Base-by-base conservation (phyloP, 1,140 invertebrate species). In the Drosophila kohkoa region DNA sequence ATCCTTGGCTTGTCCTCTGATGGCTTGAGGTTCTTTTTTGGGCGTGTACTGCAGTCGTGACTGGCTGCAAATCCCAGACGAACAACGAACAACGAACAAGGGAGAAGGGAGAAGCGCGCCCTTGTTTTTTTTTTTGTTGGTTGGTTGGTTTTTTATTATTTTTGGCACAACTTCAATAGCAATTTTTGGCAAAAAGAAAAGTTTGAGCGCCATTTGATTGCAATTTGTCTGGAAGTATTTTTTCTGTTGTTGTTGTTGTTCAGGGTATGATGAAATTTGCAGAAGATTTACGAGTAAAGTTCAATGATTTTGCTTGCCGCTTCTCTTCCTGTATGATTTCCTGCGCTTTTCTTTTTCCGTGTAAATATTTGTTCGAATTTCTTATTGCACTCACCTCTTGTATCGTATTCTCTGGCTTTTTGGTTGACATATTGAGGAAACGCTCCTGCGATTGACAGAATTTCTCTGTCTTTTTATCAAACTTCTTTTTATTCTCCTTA, bases 401-500 rank as follows among this genome's bases (percentile, higher is more conserved):
- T 77, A 99, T 94, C 71, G 96, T 95, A 77, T 95, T 96, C 91
- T 98, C 98, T 77, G 97, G 97, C 92, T 98, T 98, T 94, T 98
- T 98, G 3, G 97, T 97, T 32, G 98, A 99, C 72, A 99, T 94
- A 93, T 98, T 98, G 13, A 99, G 94, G 91, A 99, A 98, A 75
- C 97, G 95, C 93, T 99, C 98, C 93, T 99, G 97, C 79, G 96
- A 97, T 93, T 98, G 96, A 93, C 98, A 99, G 94, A 99, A 99
- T 93, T 99, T 99, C 35, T 96, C 95, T 1, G 98, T 99, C 93
- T 99, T 98, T 91, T 99, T 99, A 91, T 99, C 98, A 93, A 99
- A 99, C 92, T 98, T 98, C 93, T 99, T 99, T 93, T 99, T 99
- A 58, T 97, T 97, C 79, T 98, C 97, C 95, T 99, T 98, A 20